These are phyloP conservation scores for Gibbula magus DNA, from an alignment of 2,888 invertebrate genomes.

Conservation along the genomic window DNA sequence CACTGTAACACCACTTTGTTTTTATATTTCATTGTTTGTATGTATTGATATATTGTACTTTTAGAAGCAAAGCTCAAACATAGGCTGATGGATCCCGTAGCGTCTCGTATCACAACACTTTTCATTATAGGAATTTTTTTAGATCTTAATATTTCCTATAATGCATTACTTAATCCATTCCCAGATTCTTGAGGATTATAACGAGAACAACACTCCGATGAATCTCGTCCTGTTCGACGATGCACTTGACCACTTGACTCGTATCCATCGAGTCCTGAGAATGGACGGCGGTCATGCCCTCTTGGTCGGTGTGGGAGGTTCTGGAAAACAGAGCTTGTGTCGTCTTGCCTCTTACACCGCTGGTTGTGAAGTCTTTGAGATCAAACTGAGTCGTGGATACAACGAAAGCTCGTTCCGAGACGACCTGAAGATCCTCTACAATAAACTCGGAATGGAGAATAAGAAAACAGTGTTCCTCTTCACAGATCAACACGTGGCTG, in stretches of 20 bases:
- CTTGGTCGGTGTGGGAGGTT: conserved; percentile 90
- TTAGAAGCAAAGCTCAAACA: no score
- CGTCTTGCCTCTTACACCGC: conserved; percentile 89
- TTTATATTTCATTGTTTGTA: no score
- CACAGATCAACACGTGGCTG: conserved; percentile 84
- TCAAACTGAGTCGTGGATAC: conserved; percentile 89
- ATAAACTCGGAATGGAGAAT: conserved; percentile 85
- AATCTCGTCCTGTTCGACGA: conserved; percentile 92
- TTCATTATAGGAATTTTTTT: no score
- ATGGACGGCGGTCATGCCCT: conserved; percentile 89
- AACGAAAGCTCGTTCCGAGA: conserved; percentile 89
- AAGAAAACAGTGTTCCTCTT: conserved; percentile 89
- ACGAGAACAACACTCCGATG: conserved; percentile 84
- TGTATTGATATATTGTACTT: no score
- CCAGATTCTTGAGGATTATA: conserved; percentile 89
- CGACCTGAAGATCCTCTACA: conserved; percentile 88
- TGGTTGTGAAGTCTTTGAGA: conserved; percentile 87
- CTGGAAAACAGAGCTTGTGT: conserved; percentile 89
- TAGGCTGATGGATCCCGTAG: no score
- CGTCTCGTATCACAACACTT: no score
- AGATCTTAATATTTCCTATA: no score
- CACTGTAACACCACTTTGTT: no score
- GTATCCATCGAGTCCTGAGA: conserved; percentile 89
- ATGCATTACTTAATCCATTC: neutral
- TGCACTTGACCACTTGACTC: conserved; percentile 91